Base-by-base conservation (phyloP, 2,888 invertebrate genomes). In the Hemithea aestivaria region DNA sequence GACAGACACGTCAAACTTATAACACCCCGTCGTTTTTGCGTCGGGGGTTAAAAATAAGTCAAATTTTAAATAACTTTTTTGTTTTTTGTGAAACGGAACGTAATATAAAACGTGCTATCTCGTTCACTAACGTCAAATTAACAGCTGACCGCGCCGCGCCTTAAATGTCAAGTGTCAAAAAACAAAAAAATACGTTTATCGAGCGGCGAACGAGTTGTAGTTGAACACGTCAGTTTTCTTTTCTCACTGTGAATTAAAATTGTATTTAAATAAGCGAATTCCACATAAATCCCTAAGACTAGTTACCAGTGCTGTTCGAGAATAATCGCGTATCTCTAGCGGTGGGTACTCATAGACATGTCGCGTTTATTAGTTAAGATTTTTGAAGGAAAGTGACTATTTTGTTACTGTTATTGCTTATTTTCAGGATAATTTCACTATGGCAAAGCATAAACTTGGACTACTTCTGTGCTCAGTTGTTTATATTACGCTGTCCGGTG, bases 151-250 rank as follows among this genome's bases (percentile, higher is more conserved):
- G 10, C n/a, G 21, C 5, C 1, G 7, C 16, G 25, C 9, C 20
- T 25, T 22, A 3, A 12, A 7, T n/a, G 7, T 27, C 31, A 55
- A 55, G 64, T 44, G 68, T 72, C 66, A 71, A 62, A 54, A 40
- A 38, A 38, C 40, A 40, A 25, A 58, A 16, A 16, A 16, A 5
- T 16, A 16, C 5, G 16, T 4, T 16, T 16, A 5, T 2, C 16
- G 16, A 16, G 5, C 16, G 16, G 54, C 44, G 45, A 40, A 64
- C 80, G 66, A 78, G 68, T 79, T 47, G 42, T 48, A 64, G 51
- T 51, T 51, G 61, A 68, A 77, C 83, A 83, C 82, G 82, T 83
- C 82, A 82, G 79, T 75, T 59, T 60, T 65, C 63, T 48, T 45
- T 2, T 5, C 5, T 16, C 5, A 5, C 16, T 16, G 2, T n/a